A percentile compares a stretch with the other conserved stretches of the same genome.
phyloP scores from a whole-genome alignment of 2,113 vertebrate genomes.

The Azemiops feae region DNA sequence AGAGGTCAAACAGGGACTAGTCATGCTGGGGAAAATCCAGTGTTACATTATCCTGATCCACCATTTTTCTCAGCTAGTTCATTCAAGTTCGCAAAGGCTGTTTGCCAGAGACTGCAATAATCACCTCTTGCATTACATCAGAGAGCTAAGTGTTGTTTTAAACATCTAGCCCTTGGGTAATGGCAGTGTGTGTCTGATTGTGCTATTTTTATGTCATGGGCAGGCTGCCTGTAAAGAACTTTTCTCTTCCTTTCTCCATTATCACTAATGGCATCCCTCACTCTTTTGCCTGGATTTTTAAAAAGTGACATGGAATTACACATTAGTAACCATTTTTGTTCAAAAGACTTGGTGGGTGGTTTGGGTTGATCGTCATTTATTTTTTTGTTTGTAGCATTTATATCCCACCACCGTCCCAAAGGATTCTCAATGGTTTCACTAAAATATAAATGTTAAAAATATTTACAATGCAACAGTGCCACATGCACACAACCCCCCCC shows the following conservation, averaged over 20 bases:
- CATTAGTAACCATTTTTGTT: not conserved
- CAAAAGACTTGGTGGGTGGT: not conserved
- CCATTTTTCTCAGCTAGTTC: not conserved
- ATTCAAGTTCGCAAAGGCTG: not conserved
- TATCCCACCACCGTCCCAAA: not conserved
- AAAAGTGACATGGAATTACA: not conserved
- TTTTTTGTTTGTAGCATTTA: not conserved
- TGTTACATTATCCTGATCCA: not conserved
- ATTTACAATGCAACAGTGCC: not conserved
- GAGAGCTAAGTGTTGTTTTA: constrained; percentile 5
- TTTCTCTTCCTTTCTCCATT: not conserved
- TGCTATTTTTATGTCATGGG: not conserved
- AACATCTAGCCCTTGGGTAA: not conserved
- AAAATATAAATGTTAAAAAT: not conserved
- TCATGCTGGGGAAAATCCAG: not conserved
- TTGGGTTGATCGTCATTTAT: not conserved
- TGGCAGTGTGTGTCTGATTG: not conserved
- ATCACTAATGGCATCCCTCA: too few relatives aligned
- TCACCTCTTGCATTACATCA: constrained; percentile 13
- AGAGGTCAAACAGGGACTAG: not conserved
- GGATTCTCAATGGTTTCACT: not conserved
- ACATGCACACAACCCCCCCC: not conserved
- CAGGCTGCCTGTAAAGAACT: not conserved
- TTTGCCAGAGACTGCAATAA: not conserved
- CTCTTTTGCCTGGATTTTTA: not conserved